A percentile compares a stretch with the other conserved stretches of the same genome.
Conservation (phyloP, 1,140 invertebrate species). For the Bombus soroeensis region DNA sequence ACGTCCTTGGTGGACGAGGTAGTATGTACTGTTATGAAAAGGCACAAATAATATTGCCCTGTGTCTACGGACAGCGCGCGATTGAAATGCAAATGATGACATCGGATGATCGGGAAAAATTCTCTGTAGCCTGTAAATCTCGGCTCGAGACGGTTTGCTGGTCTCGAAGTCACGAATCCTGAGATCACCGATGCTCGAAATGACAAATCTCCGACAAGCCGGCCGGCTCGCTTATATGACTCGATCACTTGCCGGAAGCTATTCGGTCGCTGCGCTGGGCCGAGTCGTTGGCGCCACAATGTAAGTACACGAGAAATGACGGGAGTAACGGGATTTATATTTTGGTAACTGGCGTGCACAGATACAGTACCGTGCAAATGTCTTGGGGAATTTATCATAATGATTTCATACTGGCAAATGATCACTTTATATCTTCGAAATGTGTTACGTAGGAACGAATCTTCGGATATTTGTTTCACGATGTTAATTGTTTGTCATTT, state of each 20-base stretch:
- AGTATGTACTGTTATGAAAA: slow-evolving; percentile 30
- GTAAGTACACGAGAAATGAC: not conserved
- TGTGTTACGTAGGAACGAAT: not conserved
- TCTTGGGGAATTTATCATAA: not conserved
- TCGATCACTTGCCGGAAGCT: slow-evolving; percentile 22
- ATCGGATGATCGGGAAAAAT: not conserved
- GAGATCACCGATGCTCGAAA: not conserved
- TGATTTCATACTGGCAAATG: not conserved
- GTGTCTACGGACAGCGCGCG: not conserved
- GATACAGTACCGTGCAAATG: not conserved
- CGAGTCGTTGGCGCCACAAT: slow-evolving; percentile 1
- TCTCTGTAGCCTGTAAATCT: slow-evolving; percentile 3
- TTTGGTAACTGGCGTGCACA: not conserved
- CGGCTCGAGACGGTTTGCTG: not conserved
- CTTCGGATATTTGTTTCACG: not conserved
- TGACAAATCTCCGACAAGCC: slow-evolving; percentile 2
- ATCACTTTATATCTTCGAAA: not conserved
- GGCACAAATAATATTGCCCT: slow-evolving; percentile 3
- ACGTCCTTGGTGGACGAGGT: slow-evolving; percentile 29
- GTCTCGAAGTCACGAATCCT: not conserved
- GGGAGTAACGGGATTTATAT: slow-evolving; percentile 22
- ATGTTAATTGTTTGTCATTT: not conserved
- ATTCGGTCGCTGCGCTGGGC: not conserved
- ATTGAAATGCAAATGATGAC: slow-evolving; percentile 29
- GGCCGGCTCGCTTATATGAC: not conserved